Evolutionary conservation across 2,113 vertebrate genomes (phyloP), one percentile per base, ranked within the genome.

Genomic region (Malurus cyaneus): DNA sequence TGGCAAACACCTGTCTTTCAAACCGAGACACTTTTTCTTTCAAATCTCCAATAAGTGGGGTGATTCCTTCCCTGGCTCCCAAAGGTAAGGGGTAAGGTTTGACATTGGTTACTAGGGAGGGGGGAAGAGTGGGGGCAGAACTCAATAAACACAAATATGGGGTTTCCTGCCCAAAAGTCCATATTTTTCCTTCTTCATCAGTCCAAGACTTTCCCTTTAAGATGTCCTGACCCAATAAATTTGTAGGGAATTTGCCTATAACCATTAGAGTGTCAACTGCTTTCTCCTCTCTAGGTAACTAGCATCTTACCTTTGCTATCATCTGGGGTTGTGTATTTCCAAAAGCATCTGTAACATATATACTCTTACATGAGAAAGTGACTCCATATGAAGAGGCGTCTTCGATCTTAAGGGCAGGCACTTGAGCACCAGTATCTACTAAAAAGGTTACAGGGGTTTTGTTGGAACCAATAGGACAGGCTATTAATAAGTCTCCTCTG

Each of bases 351-450:
- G 32, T 8, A 53, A 44, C 24, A 11, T 39, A 39, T 39, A 44
- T 8, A 65, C 29, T 2, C n/a, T 73, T 65, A 73, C 0, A 0
- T 47, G 29, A 84, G 20, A 31, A 32, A 61, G 26, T 14, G 12
- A 60, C 50, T 28, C 12, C 34, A 60, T 29, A n/a, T 41, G 34
- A 59, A 50, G 65, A 42, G 28, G 14, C 1, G 0, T 39, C n/a
- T 47, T 84, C 28, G n/a, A 4, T 56, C 64, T 73, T 84, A 56
- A 41, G 12, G 14, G n/a, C 1, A 0, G 14, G 28, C n/a, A 73
- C 36, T 28, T 56, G 23, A 64, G 5, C 23, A 39, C 49, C 47
- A 54, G 18, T 47, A n/a, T 47, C 28, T 39, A 39, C 47, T 72
- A 46, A 5, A 64, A 84, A 32, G 39, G 14, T 49, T 49, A 15